Evolutionary conservation across 23 tunicate species (phyloP), one percentile per base, ranked within the genome.

Genomic region (Diplosoma virens): DNA sequence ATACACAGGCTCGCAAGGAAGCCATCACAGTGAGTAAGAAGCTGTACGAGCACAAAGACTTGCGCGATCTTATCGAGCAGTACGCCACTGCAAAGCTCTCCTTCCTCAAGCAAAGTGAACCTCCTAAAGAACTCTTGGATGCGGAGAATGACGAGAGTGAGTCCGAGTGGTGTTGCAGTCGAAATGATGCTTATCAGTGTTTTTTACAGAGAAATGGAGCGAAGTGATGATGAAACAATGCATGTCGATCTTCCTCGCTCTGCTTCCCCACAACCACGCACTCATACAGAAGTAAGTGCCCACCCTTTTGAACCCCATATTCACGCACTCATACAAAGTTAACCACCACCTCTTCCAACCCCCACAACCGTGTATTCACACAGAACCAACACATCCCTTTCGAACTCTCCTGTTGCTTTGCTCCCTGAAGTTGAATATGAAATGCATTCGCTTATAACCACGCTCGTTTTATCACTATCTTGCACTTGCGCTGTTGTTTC

Each of bases 201-300:
- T 4, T 68, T 16, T 68, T 64, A 3, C 66, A 81, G 86, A 72
- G 58, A 82, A 45, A 35, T 95, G 99, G 99, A 82, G 67, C 18
- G 96, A 95, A 35, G 74, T 65, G 1, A 56, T 54, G 31, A 85
- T 95, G 77, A 82, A 95, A 50, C 96, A 82, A 50, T 90, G 99
- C 74, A 56, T 89, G 69, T 31, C 73, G 14, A 35, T 95, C 23
- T 86, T 64, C 46, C 78, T 94, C 18, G 59, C 88, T 0, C 69
- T 95, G 4, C 65, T 95, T 0, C 99, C 99, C 1, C 1, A 35
- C 30, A 81, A 89, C 46, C 93, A 84, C 47, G 23, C 71, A 55
- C 65, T 95, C 4, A 81, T 95, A 31, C 84, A 64, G 41, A 79
- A 75, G 78, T 86, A 66, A 26, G 92, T 68, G 16, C 18, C 20